Evolutionary conservation across 53 echinoderm and acorn worm species (phyloP).

Genomic region (Arbacia lixula): DNA sequence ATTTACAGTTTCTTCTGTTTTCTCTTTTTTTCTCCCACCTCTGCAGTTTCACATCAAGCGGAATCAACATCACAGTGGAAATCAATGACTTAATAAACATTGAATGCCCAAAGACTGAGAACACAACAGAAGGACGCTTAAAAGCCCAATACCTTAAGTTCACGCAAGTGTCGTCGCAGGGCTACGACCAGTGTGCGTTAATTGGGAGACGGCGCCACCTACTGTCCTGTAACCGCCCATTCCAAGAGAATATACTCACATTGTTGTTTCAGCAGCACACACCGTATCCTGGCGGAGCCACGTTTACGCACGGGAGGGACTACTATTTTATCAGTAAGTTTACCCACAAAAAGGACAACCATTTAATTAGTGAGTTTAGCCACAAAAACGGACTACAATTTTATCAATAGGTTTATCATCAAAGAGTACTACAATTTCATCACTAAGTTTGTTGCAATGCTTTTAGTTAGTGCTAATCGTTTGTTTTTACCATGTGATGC

Average conservation of each 20-base stretch:
- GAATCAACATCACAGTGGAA: slow-evolving; percentile 70
- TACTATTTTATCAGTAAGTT: slow-evolving; percentile 99
- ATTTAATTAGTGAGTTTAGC: too few relatives aligned
- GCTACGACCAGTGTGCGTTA: slow-evolving; percentile 70
- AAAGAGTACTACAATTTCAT: too few relatives aligned
- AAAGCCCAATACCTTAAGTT: slow-evolving; percentile 80
- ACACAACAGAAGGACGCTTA: slow-evolving; percentile 34
- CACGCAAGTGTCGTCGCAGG: slow-evolving; percentile 68
- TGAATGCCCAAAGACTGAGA: slow-evolving; percentile 65
- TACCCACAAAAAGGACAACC: too few relatives aligned
- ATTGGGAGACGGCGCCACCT: slow-evolving; percentile 38
- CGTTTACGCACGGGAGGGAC: slow-evolving; percentile 67
- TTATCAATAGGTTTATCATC: too few relatives aligned
- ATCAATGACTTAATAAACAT: slow-evolving; percentile 83
- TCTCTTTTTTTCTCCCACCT: background rate
- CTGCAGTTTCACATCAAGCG: slow-evolving; percentile 71
- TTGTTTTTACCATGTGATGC: too few relatives aligned
- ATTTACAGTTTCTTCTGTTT: too few relatives aligned
- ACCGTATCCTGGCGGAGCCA: slow-evolving; percentile 71
- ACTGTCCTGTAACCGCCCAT: slow-evolving; percentile 77
- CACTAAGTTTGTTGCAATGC: too few relatives aligned
- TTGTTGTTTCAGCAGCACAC: slow-evolving; percentile 79
- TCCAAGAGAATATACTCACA: slow-evolving; percentile 67
- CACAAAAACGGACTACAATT: too few relatives aligned
- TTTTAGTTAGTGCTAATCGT: too few relatives aligned